Base-by-base conservation (phyloP, 2,797 vertebrate species). In the Salmo trutta region DNA sequence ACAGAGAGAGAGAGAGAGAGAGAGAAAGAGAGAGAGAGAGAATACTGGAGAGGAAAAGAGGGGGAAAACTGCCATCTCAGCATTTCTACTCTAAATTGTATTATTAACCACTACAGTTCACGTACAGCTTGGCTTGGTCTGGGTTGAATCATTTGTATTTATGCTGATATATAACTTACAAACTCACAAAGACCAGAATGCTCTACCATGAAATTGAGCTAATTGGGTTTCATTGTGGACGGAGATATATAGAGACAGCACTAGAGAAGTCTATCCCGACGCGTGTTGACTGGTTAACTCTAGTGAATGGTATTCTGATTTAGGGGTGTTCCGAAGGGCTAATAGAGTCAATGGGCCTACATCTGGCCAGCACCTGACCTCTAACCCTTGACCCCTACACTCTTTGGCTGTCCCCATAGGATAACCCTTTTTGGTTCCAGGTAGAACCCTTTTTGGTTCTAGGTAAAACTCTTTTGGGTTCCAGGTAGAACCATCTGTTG, bases 281-380 rank as follows among this genome's bases (percentile, higher is more conserved):
- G 14, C 27, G 2, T 29, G 10, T 66, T 31, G 14, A 66, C 12
- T 27, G 24, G 64, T 16, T 29, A 14, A 66, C 21, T 65, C 27
- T 14, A 27, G 64, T 21, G 72, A 79, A 74, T 29, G 77, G 79
- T 70, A 77, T 15, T 84, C 78, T 85, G 79, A 86, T 81, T 90
- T 85, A 84, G 24, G 66, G 3, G 29, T 56, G 73, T 64, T 79
- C 78, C 74, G 78, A 69, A 36, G 69, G 54, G 51, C 67, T 71
- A 79, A 64, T 66, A 74, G 74, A 84, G 76, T 59, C 79, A 36
- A 68, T 79, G 16, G 77, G 71, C 73, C 74, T 79, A 75, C 75
- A 76, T 69, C 71, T 87, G 84, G 79, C 80, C 82, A 41, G 59
- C 52, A 59, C 67, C 14, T 85, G 82, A 89, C 77, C 87, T 74